Percentiles rank a stretch among this genome's conserved stretches.
phyloP scores from a whole-genome alignment of 2,797 vertebrate genomes.

The Apodemus agrarius region DNA sequence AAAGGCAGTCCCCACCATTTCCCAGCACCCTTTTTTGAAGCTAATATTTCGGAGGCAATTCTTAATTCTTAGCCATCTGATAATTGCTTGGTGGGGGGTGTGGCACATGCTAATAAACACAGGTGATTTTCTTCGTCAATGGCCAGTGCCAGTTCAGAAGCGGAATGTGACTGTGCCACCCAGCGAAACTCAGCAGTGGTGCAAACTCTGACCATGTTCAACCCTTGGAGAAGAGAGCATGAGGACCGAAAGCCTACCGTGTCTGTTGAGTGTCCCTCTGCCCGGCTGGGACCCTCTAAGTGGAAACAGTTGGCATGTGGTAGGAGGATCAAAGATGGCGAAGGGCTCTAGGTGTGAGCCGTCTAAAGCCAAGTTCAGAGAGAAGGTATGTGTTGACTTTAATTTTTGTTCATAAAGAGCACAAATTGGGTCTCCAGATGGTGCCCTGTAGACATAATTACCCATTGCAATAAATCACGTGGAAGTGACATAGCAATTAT shows the following conservation, averaged over 20 bases:
- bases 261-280: background rate
- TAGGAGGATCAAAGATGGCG: background rate
- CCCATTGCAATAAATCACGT: slow-evolving; percentile 78
- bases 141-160: slow-evolving; percentile 68
- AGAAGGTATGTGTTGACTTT: slow-evolving; percentile 64
- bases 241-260: background rate
- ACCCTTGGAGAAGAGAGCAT: background rate
- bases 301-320: background rate
- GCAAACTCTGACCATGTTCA: slow-evolving; percentile 9
- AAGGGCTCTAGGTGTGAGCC: slow-evolving; percentile 71
- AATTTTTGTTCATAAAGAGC: slow-evolving; percentile 63
- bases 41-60: background rate
- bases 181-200: background rate
- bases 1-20: background rate
- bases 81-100: background rate
- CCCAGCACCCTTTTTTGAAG: background rate
- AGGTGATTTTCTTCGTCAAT: slow-evolving; percentile 61
- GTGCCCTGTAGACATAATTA: slow-evolving; percentile 76
- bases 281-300: background rate
- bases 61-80: slow-evolving; percentile 6
- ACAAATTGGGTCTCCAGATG: slow-evolving; percentile 78
- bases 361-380: slow-evolving; percentile 66
- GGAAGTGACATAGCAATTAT: slow-evolving; percentile 74
- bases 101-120: background rate
- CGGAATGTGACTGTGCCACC: slow-evolving; percentile 32